phyloP scores from a whole-genome alignment of 2,797 vertebrate genomes.

The Orestias chungarensis region DNA sequence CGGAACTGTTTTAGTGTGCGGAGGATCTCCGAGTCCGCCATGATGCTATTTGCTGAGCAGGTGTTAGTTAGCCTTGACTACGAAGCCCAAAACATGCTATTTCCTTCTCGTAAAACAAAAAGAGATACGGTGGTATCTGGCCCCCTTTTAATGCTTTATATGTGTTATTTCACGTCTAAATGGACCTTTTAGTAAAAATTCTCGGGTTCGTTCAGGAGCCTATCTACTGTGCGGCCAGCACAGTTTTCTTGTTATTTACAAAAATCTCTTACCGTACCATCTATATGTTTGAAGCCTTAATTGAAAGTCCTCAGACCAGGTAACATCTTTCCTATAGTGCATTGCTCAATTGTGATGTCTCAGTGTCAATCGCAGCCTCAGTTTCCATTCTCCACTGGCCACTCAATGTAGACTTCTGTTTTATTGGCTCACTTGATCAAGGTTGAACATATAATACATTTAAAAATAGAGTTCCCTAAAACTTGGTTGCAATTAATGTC shows the following conservation, averaged over 20 bases:
- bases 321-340: not conserved
- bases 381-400: not conserved
- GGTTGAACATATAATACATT: not conserved
- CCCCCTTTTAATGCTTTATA: too few species aligned
- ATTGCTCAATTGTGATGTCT: not conserved
- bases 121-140: too few species aligned
- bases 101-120: too few species aligned
- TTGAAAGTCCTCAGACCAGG: not conserved
- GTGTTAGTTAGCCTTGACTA: too few species aligned
- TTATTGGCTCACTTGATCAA: not conserved
- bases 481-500: not conserved
- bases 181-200: too few species aligned
- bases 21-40: too few species aligned
- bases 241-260: not conserved
- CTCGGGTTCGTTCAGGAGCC: too few species aligned
- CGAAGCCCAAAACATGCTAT: too few species aligned
- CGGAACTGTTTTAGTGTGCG: too few species aligned
- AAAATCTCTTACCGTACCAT: not conserved
- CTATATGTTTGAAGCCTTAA: not conserved
- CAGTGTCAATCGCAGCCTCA: not conserved
- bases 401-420: not conserved
- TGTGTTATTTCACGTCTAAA: too few species aligned
- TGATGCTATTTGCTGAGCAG: too few species aligned
- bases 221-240: too few species aligned
- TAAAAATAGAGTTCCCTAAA: not conserved